Conservation (phyloP, 2,797 vertebrate species). For the Bovichtus variegatus region DNA sequence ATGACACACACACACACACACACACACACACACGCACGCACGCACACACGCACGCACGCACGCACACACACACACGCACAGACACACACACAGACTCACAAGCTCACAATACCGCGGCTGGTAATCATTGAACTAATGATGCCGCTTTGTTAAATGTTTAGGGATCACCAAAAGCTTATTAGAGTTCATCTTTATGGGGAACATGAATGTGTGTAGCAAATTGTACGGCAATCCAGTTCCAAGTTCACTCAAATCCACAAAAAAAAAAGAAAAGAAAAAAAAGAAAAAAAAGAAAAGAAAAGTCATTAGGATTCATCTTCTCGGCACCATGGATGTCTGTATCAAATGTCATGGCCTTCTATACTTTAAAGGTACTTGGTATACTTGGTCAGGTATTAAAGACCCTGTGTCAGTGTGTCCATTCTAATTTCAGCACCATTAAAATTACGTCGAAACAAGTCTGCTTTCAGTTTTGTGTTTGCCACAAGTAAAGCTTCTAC, state of each 20-base stretch:
- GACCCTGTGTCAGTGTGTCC: background rate
- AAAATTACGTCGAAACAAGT: background rate
- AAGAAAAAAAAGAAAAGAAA: conserved; percentile 1
- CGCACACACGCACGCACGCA: too few species aligned
- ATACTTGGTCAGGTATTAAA: background rate
- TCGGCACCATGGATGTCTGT: background rate
- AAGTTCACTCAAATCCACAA: background rate
- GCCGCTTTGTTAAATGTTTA: background rate
- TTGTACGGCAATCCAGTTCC: background rate
- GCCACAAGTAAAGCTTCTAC: background rate
- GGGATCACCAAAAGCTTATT: background rate
- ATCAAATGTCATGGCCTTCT: background rate
- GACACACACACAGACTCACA: too few species aligned
- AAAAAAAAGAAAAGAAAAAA: too few species aligned
- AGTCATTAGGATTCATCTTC: background rate
- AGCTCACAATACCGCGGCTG: too few species aligned
- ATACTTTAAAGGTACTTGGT: too few species aligned
- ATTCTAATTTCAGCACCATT: background rate
- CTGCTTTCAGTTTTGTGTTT: conserved; percentile 7
- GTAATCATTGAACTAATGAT: too few species aligned
- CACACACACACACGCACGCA: too few species aligned
- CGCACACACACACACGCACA: too few species aligned
- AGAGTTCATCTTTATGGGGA: background rate
- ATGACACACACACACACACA: too few species aligned
- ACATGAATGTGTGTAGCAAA: background rate